phyloP scores from a whole-genome alignment of 2,797 vertebrate genomes.

The Acanthopagrus latus region DNA sequence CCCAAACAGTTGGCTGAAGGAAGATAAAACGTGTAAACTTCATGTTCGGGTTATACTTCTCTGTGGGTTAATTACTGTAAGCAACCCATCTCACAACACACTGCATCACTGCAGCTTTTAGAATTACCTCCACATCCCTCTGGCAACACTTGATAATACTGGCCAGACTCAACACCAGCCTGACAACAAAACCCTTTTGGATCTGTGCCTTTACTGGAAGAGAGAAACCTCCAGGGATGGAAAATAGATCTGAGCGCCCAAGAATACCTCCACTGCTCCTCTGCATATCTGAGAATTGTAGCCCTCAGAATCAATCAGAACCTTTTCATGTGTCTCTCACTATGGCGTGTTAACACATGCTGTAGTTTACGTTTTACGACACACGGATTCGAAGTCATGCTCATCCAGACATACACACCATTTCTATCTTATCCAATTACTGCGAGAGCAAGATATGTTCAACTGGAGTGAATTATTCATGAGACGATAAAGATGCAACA shows the following conservation, averaged over 20 bases:
- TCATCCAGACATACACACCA: conserved; percentile 27
- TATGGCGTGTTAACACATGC: not conserved
- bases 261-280: conserved; percentile 27
- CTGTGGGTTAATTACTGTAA: not conserved
- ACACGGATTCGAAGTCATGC: not conserved
- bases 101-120: not conserved
- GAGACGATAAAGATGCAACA: conserved; percentile 42
- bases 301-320: conserved; percentile 4
- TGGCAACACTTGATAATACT: not conserved
- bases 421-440: conserved; percentile 53
- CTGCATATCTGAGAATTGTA: not conserved
- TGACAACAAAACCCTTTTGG: conserved; percentile 26
- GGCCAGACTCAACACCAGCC: conserved; percentile 12
- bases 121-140: not conserved
- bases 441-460: conserved; percentile 35
- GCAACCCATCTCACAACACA: not conserved
- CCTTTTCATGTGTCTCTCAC: conserved; percentile 5
- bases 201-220: conserved; percentile 7
- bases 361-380: conserved; percentile 24
- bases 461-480: conserved; percentile 72
- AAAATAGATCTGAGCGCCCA: conserved; percentile 6
- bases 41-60: not conserved
- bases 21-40: not conserved
- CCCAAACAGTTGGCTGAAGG: not conserved
- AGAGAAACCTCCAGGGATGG: conserved; percentile 29